A percentile compares a stretch with the other conserved stretches of the same genome.
Evolutionary conservation across 2,888 invertebrate species (phyloP).

Genomic region (Metellina segmentata): DNA sequence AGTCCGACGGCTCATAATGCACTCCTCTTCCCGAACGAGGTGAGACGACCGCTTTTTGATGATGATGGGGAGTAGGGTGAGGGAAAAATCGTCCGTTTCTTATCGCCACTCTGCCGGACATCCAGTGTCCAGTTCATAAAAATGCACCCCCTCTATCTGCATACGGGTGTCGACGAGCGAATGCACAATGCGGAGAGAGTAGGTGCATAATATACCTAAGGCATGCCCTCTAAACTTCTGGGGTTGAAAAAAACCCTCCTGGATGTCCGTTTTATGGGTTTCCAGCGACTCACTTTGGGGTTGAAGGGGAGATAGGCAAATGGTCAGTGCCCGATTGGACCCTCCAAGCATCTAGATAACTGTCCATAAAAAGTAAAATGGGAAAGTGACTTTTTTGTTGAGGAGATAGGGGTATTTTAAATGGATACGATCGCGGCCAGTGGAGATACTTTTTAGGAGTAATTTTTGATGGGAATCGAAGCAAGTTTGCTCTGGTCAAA

Average conservation of each 20-base stretch:
- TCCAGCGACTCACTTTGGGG: neutral
- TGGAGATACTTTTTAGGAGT: too few relatives aligned
- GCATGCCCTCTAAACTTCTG: conserved; percentile 35
- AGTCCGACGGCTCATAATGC: neutral
- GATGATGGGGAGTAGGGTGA: neutral
- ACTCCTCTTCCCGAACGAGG: neutral
- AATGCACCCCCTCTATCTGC: conserved; percentile 43
- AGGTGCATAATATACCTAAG: neutral
- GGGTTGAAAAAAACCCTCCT: neutral
- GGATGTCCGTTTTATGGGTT: conserved; percentile 17
- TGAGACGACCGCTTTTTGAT: neutral
- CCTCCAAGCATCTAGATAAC: neutral
- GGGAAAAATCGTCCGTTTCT: neutral
- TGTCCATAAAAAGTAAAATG: neutral
- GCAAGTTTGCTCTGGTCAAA: too few relatives aligned
- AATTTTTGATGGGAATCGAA: too few relatives aligned
- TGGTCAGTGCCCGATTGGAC: conserved; percentile 7
- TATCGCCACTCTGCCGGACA: conserved; percentile 28
- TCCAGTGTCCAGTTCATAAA: conserved; percentile 14
- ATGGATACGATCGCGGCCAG: neutral
- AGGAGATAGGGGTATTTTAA: neutral
- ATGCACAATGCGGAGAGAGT: too few relatives aligned
- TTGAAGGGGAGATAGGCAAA: conserved; percentile 14
- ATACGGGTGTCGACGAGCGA: conserved; percentile 8
- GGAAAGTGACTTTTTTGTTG: neutral